A percentile compares a stretch with the other conserved stretches of the same genome.
phyloP scores from a whole-genome alignment of 2,888 invertebrate species.

The Lepetodrilus schrolli region DNA sequence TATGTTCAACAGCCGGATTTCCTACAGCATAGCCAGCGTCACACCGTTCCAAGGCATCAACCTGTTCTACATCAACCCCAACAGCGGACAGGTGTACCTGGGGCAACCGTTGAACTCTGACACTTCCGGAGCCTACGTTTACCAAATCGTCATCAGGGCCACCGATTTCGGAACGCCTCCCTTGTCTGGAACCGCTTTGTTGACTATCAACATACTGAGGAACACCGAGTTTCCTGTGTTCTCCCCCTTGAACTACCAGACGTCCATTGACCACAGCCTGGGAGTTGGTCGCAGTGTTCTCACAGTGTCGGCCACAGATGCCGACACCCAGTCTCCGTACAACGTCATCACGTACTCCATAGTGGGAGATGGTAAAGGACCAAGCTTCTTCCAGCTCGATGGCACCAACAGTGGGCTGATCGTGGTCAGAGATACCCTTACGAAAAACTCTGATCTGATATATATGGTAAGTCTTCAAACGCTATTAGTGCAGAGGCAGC shows the following conservation, averaged over 20 bases:
- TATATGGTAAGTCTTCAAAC: slow-evolving; percentile 46
- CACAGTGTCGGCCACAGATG: slow-evolving; percentile 52
- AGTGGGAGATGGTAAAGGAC: slow-evolving; percentile 63
- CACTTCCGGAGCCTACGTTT: slow-evolving; percentile 41
- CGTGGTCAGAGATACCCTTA: slow-evolving; percentile 43
- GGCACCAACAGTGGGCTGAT: slow-evolving; percentile 47
- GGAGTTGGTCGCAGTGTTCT: slow-evolving; percentile 41
- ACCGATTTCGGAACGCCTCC: slow-evolving; percentile 59
- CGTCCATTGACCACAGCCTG: slow-evolving; percentile 46
- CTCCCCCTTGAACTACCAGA: slow-evolving; percentile 37
- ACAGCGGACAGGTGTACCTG: slow-evolving; percentile 51
- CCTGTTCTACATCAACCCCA: slow-evolving; percentile 54
- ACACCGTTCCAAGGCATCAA: slow-evolving; percentile 46
- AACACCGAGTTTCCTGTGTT: slow-evolving; percentile 53
- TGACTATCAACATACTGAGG: slow-evolving; percentile 52
- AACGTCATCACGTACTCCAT: slow-evolving; percentile 57
- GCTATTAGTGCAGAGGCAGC: too few species aligned
- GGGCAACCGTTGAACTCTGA: slow-evolving; percentile 45
- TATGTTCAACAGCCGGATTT: slow-evolving; percentile 42
- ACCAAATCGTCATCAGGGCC: slow-evolving; percentile 51
- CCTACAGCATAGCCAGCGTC: slow-evolving; percentile 47
- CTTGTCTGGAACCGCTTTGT: slow-evolving; percentile 37
- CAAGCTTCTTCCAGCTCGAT: slow-evolving; percentile 61
- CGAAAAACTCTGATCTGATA: slow-evolving; percentile 38
- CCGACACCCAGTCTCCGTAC: slow-evolving; percentile 46